Conservation (phyloP, 2,888 invertebrate species). For the Callyntrura guangdongensis region DNA sequence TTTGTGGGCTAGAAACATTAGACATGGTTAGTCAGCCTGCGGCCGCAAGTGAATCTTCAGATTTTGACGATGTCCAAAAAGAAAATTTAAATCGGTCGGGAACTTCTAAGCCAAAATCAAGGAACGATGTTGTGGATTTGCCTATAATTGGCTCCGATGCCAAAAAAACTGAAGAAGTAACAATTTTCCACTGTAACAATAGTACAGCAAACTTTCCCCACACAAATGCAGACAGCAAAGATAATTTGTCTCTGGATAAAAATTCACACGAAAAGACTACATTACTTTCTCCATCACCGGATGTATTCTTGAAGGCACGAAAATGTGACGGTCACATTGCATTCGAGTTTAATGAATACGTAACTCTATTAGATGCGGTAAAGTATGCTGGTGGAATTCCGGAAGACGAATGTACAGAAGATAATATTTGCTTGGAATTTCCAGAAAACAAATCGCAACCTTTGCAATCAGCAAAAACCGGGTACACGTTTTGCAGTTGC, state of each 20-base stretch:
- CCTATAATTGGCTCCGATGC: slow-evolving; percentile 46
- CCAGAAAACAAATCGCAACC: neutral
- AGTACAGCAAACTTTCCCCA: neutral
- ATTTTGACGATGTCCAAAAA: slow-evolving; percentile 46
- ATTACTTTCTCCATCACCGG: neutral
- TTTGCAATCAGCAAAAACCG: neutral
- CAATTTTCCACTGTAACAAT: neutral
- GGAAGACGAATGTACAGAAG: slow-evolving; percentile 26
- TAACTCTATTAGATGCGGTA: slow-evolving; percentile 37
- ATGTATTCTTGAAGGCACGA: slow-evolving; percentile 5
- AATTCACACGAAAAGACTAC: neutral
- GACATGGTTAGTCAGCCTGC: slow-evolving; percentile 39
- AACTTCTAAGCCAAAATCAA: slow-evolving; percentile 41
- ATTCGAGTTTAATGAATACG: slow-evolving; percentile 27
- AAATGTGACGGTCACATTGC: slow-evolving; percentile 29
- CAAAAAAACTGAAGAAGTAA: neutral
- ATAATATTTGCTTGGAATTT: slow-evolving; percentile 22
- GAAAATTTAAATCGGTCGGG: slow-evolving; percentile 42
- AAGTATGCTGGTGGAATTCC: slow-evolving; percentile 28
- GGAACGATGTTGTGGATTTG: slow-evolving; percentile 45
- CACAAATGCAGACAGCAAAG: neutral
- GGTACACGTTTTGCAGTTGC: slow-evolving; percentile 36
- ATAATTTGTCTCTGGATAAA: neutral
- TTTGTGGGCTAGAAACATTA: slow-evolving; percentile 66
- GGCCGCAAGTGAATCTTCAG: neutral